Base-by-base conservation (phyloP, 2,888 invertebrate genomes). In the Drosophila siamana region DNA sequence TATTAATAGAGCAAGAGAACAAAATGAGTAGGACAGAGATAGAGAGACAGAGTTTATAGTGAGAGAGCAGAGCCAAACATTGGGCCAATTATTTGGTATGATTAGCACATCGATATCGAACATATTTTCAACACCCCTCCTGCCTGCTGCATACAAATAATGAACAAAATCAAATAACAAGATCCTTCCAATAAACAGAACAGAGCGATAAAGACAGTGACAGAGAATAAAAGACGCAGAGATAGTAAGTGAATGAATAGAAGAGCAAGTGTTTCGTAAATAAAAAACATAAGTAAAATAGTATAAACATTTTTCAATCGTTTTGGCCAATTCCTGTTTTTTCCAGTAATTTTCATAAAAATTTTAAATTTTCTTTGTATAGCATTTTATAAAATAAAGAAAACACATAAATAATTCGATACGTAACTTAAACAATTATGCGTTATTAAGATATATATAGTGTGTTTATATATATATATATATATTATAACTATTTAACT, bases 321-420 rank as follows among this genome's bases (percentile, higher is more conserved):
- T 81, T 83, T 88, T 90, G 90, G 90, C 91, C 90, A 90, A 90
- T 90, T 86, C 90, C 89, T 90, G 89, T 89, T 90, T 90, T 79
- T 79, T 67, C 61, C 68, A 76, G 16, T 75, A 68, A 66, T 40
- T 75, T 74, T 75, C 67, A 68, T 67, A 64, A 70, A 54, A 80
- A 78, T 78, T 85, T 86, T 9, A 71, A 83, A 78, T 77, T 79
- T 74, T 66, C 57, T 73, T 67, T 68, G 47, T 52, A 57, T 24
- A 56, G 41, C 43, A 63, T 65, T 68, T 38, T 5, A 22, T 54
- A 57, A 78, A 54, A 47, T 36, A 71, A 56, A 67, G 44, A 82
- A 61, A 64, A 74, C 71, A 72, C 65, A 76, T 78, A 69, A 52
- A 63, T 80, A 70, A 47, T 47, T 46, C 19, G 66, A 75, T 60